These are phyloP conservation scores for Hemiscyllium ocellatum DNA, from an alignment of 2,113 vertebrate genomes.

Conservation along the genomic window DNA sequence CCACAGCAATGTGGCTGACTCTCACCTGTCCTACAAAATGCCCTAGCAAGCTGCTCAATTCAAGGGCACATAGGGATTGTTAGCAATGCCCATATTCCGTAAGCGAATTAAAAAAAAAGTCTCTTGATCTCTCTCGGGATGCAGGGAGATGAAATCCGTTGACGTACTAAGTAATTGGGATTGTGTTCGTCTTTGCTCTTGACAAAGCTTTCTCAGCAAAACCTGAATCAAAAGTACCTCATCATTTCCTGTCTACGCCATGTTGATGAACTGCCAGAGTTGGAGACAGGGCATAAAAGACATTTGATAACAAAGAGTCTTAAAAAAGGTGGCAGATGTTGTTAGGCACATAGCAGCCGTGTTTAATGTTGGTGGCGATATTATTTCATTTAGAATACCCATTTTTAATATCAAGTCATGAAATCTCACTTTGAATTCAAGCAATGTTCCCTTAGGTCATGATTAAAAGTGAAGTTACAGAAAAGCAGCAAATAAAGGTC, in stretches of 20 bases:
- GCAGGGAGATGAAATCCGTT: neutral
- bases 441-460: neutral
- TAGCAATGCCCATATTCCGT: too few species aligned
- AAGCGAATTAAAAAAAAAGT: too few species aligned
- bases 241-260: neutral
- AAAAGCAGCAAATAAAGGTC: neutral
- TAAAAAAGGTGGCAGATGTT: neutral
- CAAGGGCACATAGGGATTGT: too few species aligned
- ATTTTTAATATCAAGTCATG: constrained; percentile 10
- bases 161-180: neutral
- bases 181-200: neutral
- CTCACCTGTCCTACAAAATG: too few species aligned
- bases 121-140: neutral
- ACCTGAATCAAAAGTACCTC: neutral
- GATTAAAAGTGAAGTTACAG: neutral
- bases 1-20: too few species aligned
- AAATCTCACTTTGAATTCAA: neutral
- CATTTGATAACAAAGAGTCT: too few species aligned
- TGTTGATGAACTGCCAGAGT: neutral
- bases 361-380: neutral
- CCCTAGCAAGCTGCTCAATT: too few species aligned
- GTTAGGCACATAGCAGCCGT: neutral
- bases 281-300: neutral
- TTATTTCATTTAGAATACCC: neutral
- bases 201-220: neutral